A percentile compares a stretch with the other conserved stretches of the same genome.
Evolutionary conservation across 2,113 vertebrate genomes (phyloP).

Genomic region (Dendropsophus ebraccatus): DNA sequence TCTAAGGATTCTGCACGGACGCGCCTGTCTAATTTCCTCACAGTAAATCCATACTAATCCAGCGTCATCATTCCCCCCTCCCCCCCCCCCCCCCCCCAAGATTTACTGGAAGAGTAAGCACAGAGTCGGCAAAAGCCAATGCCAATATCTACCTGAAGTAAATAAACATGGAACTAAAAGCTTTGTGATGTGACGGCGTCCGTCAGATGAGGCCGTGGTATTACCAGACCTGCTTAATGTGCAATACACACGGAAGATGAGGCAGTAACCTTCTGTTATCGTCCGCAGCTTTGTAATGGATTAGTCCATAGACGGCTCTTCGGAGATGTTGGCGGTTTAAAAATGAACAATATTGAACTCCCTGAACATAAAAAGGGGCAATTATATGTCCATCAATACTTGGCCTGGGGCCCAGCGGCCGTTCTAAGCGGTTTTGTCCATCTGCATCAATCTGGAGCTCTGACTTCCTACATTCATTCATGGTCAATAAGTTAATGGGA

Average conservation of each 20-base stretch:
- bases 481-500: neutral
- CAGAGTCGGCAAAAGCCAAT: neutral
- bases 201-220: neutral
- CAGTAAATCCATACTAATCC: neutral
- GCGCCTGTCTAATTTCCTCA: neutral
- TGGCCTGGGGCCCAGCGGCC: neutral
- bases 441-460: neutral
- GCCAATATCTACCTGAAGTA: neutral
- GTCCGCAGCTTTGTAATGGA: constrained; percentile 21
- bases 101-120: neutral
- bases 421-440: neutral
- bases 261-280: neutral
- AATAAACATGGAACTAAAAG: constrained; percentile 15
- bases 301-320: neutral
- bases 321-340: neutral
- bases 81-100: neutral
- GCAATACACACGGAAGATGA: neutral
- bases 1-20: no score
- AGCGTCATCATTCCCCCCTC: no score
- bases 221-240: neutral
- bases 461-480: neutral
- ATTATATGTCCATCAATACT: constrained; percentile 7
- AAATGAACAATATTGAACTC: neutral
- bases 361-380: neutral
- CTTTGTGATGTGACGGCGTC: neutral